Conservation (phyloP, 2,113 vertebrate genomes). For the Gobiocypris rarus region DNA sequence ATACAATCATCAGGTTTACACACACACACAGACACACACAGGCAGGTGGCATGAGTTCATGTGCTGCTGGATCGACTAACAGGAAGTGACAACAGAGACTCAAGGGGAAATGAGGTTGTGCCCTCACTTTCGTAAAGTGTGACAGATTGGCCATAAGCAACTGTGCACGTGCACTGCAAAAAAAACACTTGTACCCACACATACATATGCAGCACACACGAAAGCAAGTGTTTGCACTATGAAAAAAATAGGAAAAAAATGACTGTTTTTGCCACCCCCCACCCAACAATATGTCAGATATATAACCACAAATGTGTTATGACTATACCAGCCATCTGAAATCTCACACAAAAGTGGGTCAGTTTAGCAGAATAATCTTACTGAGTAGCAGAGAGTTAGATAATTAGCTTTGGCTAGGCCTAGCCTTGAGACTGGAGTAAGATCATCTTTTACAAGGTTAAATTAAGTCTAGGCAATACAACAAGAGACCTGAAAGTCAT, state of each 20-base stretch:
- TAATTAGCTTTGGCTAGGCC: not conserved
- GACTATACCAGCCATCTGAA: not conserved
- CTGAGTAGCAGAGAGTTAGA: not conserved
- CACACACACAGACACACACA: not conserved
- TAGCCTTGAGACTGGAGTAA: slow-evolving; percentile 9
- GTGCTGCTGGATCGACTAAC: not conserved
- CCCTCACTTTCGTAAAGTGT: slow-evolving; percentile 48
- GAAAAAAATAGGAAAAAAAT: not conserved
- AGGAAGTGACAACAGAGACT: slow-evolving; percentile 30
- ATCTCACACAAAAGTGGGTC: not conserved
- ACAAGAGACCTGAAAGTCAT: not conserved
- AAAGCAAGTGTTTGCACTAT: not conserved
- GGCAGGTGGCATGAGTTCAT: slow-evolving; percentile 9
- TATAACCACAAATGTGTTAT: not conserved
- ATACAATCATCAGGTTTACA: not conserved
- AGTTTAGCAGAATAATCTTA: slow-evolving; percentile 8
- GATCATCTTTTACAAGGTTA: slow-evolving; percentile 25
- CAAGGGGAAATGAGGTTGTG: slow-evolving; percentile 16
- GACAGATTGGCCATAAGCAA: slow-evolving; percentile 63
- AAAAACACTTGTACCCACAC: not conserved
- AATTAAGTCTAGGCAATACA: not conserved
- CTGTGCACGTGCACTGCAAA: slow-evolving; percentile 63
- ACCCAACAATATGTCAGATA: not conserved
- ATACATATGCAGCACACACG: not conserved
- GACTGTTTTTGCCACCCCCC: not conserved